A percentile compares a stretch with the other conserved stretches of the same genome.
Conservation (phyloP, 2,113 vertebrate species). For the Clinocottus analis region DNA sequence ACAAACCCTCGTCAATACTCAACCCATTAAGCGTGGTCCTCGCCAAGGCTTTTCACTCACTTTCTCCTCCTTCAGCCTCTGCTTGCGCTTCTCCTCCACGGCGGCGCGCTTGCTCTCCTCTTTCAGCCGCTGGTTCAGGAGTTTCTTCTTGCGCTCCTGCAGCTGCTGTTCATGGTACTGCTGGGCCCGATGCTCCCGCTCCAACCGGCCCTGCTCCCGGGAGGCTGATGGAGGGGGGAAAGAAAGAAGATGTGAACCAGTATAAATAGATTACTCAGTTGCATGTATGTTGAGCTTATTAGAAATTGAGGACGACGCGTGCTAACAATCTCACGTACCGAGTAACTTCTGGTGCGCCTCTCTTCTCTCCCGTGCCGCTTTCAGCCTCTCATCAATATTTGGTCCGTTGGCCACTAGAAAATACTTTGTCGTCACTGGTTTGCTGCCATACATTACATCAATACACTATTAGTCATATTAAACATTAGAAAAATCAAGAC, state of each 20-base stretch:
- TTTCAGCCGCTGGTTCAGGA: conserved; percentile 90
- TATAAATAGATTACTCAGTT: conserved; percentile 12
- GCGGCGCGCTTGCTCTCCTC: conserved; percentile 90
- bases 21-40: not conserved
- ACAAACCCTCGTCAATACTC: conserved; percentile 16
- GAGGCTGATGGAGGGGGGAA: conserved; percentile 86
- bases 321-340: conserved; percentile 79
- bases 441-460: not conserved
- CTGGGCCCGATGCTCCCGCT: conserved; percentile 88
- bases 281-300: conserved; percentile 7
- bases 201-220: conserved; percentile 87
- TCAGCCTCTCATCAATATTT: conserved; percentile 91
- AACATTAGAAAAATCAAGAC: not conserved
- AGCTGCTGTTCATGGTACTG: conserved; percentile 91
- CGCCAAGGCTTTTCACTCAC: conserved; percentile 72
- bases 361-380: conserved; percentile 89
- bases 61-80: conserved; percentile 90
- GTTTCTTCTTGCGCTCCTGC: conserved; percentile 89
- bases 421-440: not conserved
- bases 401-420: conserved; percentile 80
- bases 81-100: conserved; percentile 92
- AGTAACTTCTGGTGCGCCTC: conserved; percentile 88
- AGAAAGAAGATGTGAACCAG: not conserved
- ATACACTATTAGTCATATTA: not conserved
- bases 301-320: conserved; percentile 12